Base-by-base conservation (phyloP, 2,888 invertebrate species). In the Stenchaetothrips biformis region DNA sequence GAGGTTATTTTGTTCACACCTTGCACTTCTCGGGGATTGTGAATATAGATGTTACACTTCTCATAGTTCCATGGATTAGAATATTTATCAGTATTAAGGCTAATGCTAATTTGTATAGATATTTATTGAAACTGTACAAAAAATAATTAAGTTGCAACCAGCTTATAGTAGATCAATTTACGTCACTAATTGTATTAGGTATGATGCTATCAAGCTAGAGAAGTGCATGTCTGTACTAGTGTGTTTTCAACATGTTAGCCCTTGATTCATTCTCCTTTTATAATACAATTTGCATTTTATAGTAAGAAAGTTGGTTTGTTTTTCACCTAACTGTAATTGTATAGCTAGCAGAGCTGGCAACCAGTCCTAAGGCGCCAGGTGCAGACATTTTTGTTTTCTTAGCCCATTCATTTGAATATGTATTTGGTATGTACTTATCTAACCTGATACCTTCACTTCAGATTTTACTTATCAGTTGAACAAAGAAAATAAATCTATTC, bases 381-480 rank as follows among this genome's bases (percentile, higher is more conserved):
- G 37, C 37, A 1, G 37, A 37, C 37, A 2, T 37, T 37, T 37
- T 37, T 37, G 1, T 37, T 37, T 37, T 37, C 37, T 37, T 37
- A 37, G 37, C 37, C 37, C 37, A 37, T 4, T 37, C 37, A 37
- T 37, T 37, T 37, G 37, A 37, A 37, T 37, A 37, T 37, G 37
- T 37, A 37, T 37, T 37, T 37, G 37, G 37, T 74, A 25, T 74
- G 67, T 74, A 21, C 67, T 74, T 21, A 25, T 74, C 67, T 74
- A 74, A 74, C 67, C n/a, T 74, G 67, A 21, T 74, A 74, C 25
- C 67, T 74, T 74, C 67, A 74, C 11, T 11, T 25, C 67, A 74
- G 25, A 74, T 74, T 74, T 74, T 74, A 74, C 67, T 74, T 74
- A 74, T 74, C 67, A 74, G 67, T 74, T 74, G 67, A 21, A 11